These are phyloP conservation scores for Netelia melanura DNA, from an alignment of 2,888 invertebrate genomes.

Conservation along the genomic window DNA sequence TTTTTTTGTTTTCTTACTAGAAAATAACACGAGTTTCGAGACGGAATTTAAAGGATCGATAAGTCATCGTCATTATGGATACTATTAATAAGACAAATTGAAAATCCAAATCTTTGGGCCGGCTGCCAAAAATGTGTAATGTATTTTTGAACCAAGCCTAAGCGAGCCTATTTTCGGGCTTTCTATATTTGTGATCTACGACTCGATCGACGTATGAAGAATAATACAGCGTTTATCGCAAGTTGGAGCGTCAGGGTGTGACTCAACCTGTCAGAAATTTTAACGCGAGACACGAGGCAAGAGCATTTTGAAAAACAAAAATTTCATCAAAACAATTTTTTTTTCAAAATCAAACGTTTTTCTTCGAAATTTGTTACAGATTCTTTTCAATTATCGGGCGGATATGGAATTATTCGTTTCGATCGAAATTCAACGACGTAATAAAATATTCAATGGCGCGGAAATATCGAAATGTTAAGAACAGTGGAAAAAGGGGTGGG, in stretches of 20 bases:
- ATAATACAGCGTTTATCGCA: constrained; percentile 53
- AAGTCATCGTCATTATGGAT: constrained; percentile 56
- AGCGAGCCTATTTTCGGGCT: constrained; percentile 41
- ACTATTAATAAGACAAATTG: constrained; percentile 65
- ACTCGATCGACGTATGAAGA: constrained; percentile 64
- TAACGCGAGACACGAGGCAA: constrained; percentile 36
- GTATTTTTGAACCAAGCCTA: constrained; percentile 67
- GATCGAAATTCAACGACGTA: too few species aligned
- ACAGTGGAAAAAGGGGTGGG: background rate
- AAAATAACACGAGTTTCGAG: background rate
- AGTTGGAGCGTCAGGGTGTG: constrained; percentile 28
- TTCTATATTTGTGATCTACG: constrained; percentile 65
- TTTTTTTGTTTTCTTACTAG: background rate
- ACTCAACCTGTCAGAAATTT: constrained; percentile 52
- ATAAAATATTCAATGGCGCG: too few species aligned
- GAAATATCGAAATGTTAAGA: background rate
- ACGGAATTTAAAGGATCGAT: constrained; percentile 51
- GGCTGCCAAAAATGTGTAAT: constrained; percentile 66
- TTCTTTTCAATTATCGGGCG: background rate
- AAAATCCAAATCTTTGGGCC: constrained; percentile 61
- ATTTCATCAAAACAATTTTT: too few species aligned
- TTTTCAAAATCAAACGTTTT: too few species aligned
- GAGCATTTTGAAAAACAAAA: background rate
- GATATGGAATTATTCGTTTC: constrained; percentile 6
- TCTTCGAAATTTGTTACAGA: background rate